Evolutionary conservation across 2,797 vertebrate species (phyloP), one percentile per base, ranked within the genome.

Genomic region (Typhlichthys subterraneus): DNA sequence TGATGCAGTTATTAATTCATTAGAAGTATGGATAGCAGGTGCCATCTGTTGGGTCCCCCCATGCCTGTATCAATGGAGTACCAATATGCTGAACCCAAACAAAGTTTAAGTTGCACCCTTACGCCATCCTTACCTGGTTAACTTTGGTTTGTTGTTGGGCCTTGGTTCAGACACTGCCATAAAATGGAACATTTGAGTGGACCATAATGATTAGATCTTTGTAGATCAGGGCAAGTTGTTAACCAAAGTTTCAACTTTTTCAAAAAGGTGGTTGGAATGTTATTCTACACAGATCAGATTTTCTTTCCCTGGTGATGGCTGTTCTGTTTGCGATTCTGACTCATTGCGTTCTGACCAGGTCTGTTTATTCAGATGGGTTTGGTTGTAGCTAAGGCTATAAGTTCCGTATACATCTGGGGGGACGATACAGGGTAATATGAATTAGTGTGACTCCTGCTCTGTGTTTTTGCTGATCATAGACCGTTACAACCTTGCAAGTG

Each of bases 1-100:
- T 85, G 61, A 72, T 76, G 65, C 62, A 72, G 83, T 93, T 80
- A 92, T 89, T 93, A 87, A 93, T 92, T 93, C 63, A 91, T 89
- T 69, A 89, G 79, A 75, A 53, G 69, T 79, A 81, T 85, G 74
- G 84, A 85, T 83, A 80, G 3, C 4, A 29, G 71, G 52, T 42
- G 47, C 73, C 78, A 77, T 87, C 76, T 89, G 78, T 85, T 72
- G 66, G 72, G 57, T 56, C 61, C 59, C 57, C 55, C 12, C 4
- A 38, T 59, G 65, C 49, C 52, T 77, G 73, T 67, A 75, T 84
- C 67, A 80, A 81, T 59, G 63, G 58, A 45, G 12, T 13, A 38
- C 59, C 69, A 11, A 12, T 46, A 46, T 47, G 19, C 52, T 46
- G 12, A 63, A 31, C 47, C n/a, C 42, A 1, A 12, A 8, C 4